A percentile compares a stretch with the other conserved stretches of the same genome.
phyloP scores from a whole-genome alignment of 1,140 invertebrate genomes.

The Bombus confusus region DNA sequence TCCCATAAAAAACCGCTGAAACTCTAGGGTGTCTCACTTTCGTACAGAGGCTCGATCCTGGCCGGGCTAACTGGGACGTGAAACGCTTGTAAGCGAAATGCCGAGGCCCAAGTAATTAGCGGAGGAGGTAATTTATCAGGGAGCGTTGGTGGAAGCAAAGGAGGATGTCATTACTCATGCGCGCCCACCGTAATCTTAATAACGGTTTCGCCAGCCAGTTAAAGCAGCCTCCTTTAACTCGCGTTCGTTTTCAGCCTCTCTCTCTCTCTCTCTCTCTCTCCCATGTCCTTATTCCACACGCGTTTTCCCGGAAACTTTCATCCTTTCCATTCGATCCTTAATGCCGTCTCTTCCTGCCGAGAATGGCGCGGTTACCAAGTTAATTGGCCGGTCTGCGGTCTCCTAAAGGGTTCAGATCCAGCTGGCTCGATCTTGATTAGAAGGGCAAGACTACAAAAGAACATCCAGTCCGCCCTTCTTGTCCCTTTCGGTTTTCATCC shows the following conservation, averaged over 20 bases:
- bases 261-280: background rate
- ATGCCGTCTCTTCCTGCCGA: background rate
- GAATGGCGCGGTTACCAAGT: background rate
- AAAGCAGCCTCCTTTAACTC: slow-evolving; percentile 16
- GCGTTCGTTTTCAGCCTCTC: background rate
- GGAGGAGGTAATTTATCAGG: slow-evolving; percentile 70
- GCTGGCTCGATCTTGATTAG: background rate
- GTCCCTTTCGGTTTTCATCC: background rate
- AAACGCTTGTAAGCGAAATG: slow-evolving; percentile 66
- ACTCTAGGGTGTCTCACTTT: too few species aligned
- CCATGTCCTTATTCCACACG: background rate
- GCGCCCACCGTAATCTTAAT: slow-evolving; percentile 69
- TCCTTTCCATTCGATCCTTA: background rate
- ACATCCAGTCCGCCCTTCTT: background rate
- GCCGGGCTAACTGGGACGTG: slow-evolving; percentile 53
- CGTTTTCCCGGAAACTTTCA: too few species aligned
- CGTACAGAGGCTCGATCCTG: background rate
- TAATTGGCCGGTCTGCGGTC: background rate
- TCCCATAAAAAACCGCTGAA: too few species aligned
- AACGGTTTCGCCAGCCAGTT: slow-evolving; percentile 58
- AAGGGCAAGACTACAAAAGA: too few species aligned
- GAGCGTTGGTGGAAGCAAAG: slow-evolving; percentile 54
- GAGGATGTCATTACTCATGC: slow-evolving; percentile 72
- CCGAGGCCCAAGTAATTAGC: slow-evolving; percentile 66
- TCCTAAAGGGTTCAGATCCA: background rate